phyloP scores from a whole-genome alignment of 2,888 invertebrate genomes.

The Lasioglossum zephyrum region DNA sequence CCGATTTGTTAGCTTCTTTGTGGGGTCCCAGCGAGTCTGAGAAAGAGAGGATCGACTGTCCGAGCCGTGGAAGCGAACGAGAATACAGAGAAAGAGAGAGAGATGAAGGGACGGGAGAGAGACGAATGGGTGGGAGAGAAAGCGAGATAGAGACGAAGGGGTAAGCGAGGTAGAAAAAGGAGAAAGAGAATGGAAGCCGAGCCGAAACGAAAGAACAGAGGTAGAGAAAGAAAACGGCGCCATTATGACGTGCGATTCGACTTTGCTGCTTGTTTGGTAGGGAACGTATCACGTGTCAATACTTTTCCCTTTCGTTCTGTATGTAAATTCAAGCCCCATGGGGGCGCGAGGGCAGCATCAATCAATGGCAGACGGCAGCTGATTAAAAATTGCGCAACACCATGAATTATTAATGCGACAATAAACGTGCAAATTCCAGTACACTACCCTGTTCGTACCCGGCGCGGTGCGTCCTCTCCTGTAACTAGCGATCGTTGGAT shows the following conservation, averaged over 20 bases:
- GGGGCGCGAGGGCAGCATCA: conserved; percentile 81
- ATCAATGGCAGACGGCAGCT: conserved; percentile 82
- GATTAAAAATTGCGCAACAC: conserved; percentile 82
- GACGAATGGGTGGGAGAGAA: neutral
- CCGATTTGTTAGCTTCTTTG: conserved; percentile 74
- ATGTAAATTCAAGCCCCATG: conserved; percentile 81
- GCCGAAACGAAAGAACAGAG: conserved; percentile 31
- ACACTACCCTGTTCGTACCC: conserved; percentile 64
- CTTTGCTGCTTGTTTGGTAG: conserved; percentile 73
- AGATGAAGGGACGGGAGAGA: neutral
- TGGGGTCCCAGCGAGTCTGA: conserved; percentile 56
- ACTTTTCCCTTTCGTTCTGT: conserved; percentile 82
- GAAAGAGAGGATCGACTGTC: conserved; percentile 18
- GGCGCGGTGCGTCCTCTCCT: neutral
- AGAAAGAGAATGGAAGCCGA: conserved; percentile 31
- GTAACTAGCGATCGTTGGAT: conserved; percentile 6
- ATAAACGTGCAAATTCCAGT: conserved; percentile 81
- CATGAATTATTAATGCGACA: conserved; percentile 82
- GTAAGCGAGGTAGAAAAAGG: conserved; percentile 24
- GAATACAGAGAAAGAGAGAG: neutral
- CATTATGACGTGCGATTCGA: conserved; percentile 79
- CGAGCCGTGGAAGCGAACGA: neutral
- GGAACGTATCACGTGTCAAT: conserved; percentile 76
- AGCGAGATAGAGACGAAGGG: neutral
- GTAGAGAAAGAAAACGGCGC: conserved; percentile 73